A percentile compares a stretch with the other conserved stretches of the same genome.
Evolutionary conservation across 1,140 invertebrate genomes (phyloP).

Genomic region (Periplaneta americana): DNA sequence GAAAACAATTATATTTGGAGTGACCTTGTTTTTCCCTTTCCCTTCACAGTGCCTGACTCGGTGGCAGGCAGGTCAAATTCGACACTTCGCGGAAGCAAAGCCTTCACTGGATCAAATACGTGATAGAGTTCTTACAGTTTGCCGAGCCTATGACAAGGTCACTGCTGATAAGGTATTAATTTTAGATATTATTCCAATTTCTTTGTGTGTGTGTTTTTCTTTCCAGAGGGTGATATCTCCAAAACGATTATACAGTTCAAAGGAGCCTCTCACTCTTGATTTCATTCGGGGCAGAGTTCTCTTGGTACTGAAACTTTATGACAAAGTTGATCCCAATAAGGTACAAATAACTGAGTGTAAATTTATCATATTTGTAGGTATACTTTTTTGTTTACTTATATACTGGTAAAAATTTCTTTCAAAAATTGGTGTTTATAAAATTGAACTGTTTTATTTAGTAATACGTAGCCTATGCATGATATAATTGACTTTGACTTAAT

Average conservation of each 20-base stretch:
- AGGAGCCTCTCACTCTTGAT: slow-evolving; percentile 69
- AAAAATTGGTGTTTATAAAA: too few species aligned
- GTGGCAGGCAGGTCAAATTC: slow-evolving; percentile 5
- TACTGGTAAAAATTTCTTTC: too few species aligned
- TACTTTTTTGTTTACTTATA: too few species aligned
- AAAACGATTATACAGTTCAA: slow-evolving; percentile 63
- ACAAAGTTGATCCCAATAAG: slow-evolving; percentile 92
- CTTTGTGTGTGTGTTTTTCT: slow-evolving; percentile 39
- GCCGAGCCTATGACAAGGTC: slow-evolving; percentile 32
- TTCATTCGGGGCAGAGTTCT: slow-evolving; percentile 82
- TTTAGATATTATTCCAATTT: background rate
- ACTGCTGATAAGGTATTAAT: slow-evolving; percentile 25
- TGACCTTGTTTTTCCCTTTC: slow-evolving; percentile 8
- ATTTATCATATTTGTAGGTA: too few species aligned
- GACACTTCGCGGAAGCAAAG: slow-evolving; percentile 20
- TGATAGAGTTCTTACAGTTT: slow-evolving; percentile 30
- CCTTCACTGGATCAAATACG: slow-evolving; percentile 23
- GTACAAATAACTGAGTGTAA: slow-evolving; percentile 44
- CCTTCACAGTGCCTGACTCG: slow-evolving; percentile 7
- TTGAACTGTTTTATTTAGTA: too few species aligned
- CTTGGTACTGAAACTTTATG: slow-evolving; percentile 91
- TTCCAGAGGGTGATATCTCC: slow-evolving; percentile 56
- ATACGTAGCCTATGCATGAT: too few species aligned
- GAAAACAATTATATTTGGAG: background rate
- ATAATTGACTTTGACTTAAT: too few species aligned